A percentile compares a stretch with the other conserved stretches of the same genome.
These are phyloP conservation scores for Corella eumyota DNA, from an alignment of 23 tunicate genomes.

Conservation along the genomic window DNA sequence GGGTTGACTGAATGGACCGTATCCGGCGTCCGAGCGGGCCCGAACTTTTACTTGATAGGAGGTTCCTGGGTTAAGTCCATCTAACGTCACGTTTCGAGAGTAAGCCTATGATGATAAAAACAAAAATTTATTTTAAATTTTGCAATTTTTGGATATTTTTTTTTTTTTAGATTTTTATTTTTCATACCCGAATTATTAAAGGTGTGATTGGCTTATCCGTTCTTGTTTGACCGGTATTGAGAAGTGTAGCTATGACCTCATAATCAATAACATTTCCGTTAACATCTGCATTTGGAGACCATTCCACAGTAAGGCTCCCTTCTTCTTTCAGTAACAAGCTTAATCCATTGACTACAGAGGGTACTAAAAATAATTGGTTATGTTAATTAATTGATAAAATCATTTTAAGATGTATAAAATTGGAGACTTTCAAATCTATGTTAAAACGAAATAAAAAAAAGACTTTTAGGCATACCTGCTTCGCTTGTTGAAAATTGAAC, in stretches of 20 bases:
- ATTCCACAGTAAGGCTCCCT: constrained; percentile 17
- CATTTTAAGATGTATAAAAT: neutral
- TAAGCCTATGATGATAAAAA: constrained; percentile 21
- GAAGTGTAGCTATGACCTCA: constrained; percentile 22
- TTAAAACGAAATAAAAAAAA: too few species aligned
- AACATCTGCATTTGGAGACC: constrained; percentile 12
- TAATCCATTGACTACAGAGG: constrained; percentile 15
- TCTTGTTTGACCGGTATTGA: too few species aligned
- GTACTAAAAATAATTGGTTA: constrained; percentile 11
- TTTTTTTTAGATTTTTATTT: too few species aligned
- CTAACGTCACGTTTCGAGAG: constrained; percentile 27
- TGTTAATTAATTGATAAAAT: neutral
- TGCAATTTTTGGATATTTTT: too few species aligned
- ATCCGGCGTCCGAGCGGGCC: constrained; percentile 28
- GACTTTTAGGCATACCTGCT: constrained; percentile 25
- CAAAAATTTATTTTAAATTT: too few species aligned
- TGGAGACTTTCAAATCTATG: too few species aligned
- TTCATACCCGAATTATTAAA: too few species aligned
- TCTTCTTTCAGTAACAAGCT: neutral
- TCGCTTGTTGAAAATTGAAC: constrained; percentile 30
- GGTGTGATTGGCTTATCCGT: too few species aligned
- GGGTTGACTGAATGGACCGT: constrained; percentile 41
- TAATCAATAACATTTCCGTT: constrained; percentile 12
- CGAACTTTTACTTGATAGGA: constrained; percentile 38
- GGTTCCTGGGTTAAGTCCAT: constrained; percentile 14